Evolutionary conservation across 2,888 invertebrate genomes (phyloP).

Genomic region (Eupithecia centaureata): DNA sequence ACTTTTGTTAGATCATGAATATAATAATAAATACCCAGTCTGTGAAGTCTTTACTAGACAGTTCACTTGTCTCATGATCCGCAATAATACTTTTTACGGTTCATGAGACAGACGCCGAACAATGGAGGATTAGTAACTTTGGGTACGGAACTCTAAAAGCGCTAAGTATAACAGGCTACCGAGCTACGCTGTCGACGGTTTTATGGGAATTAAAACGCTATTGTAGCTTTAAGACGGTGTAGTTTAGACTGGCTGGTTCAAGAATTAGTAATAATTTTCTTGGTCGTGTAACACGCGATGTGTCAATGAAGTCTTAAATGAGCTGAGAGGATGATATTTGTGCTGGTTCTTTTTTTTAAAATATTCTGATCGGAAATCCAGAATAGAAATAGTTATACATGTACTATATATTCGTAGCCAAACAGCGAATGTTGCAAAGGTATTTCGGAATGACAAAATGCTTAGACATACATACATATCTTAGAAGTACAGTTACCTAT

Average conservation of each 20-base stretch:
- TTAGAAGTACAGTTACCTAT: too few species aligned
- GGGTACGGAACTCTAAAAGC: constrained; percentile 13
- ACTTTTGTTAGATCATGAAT: too few species aligned
- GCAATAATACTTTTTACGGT: not conserved
- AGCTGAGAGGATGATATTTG: not conserved
- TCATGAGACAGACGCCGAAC: not conserved
- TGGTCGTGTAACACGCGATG: constrained; percentile 47
- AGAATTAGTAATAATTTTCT: constrained; percentile 41
- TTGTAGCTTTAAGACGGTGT: constrained; percentile 13
- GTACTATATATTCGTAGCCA: too few species aligned
- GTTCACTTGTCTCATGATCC: not conserved
- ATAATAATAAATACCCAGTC: too few species aligned
- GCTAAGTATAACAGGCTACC: constrained; percentile 31
- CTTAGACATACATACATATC: too few species aligned
- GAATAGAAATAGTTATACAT: too few species aligned
- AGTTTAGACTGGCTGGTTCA: constrained; percentile 21
- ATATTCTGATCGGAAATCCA: not conserved
- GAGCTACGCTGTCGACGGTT: constrained; percentile 27
- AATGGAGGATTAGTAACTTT: not conserved
- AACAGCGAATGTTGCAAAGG: too few species aligned
- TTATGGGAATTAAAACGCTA: constrained; percentile 20
- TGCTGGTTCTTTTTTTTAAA: not conserved
- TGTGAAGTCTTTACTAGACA: too few species aligned
- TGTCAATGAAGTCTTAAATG: not conserved
- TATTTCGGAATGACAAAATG: too few species aligned